Base-by-base conservation (phyloP, 2,888 invertebrate genomes). In the Diarsia dahlii region DNA sequence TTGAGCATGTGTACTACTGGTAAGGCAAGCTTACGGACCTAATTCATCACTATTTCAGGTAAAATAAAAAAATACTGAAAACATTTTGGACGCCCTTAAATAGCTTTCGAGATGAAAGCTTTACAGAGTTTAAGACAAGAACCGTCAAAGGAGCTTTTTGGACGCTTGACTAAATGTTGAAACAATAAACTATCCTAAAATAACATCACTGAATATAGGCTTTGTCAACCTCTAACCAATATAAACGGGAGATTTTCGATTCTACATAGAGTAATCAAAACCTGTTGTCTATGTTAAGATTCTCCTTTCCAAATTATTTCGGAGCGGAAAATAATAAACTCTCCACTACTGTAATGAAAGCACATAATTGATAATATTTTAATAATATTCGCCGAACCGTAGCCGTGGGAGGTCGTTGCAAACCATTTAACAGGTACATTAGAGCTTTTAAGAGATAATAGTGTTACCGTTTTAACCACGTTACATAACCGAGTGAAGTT, bases 141-240 rank as follows among this genome's bases (percentile, higher is more conserved):
- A 67, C 63, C 46, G 50, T 63, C 50, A 56, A 58, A 67, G 76
- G 48, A 56, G 50, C 50, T 74, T 50, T 81, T 66, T 12, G 46
- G 23, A 34, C 15, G 23, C 81, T 80, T 80, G 52, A 34, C 58
- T 65, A 63, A 81, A 63, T 76, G 56, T 81, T 78, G 46, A 81
- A 81, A 81, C 75, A 78, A 81, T 78, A 81, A 81, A 78, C 81
- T 75, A 67, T 75, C 78, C 81, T 75, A 76, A 75, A 81, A 78
- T 67, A 78, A 76, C 67, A 81, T 46, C n/a, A 63, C 20, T 60
- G 74, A 81, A 66, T 66, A 60, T 60, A 28, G 23, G n/a, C 60
- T 63, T 62, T 74, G 60, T 75, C 76, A 56, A 75, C 66, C 66
- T 58, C 45, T 75, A 45, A 74, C 48, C 62, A 46, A n/a, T 60